Percentiles rank a stretch among this genome's conserved stretches.
Evolutionary conservation across 2,797 vertebrate species (phyloP).

Genomic region (Potorous gilbertii): DNA sequence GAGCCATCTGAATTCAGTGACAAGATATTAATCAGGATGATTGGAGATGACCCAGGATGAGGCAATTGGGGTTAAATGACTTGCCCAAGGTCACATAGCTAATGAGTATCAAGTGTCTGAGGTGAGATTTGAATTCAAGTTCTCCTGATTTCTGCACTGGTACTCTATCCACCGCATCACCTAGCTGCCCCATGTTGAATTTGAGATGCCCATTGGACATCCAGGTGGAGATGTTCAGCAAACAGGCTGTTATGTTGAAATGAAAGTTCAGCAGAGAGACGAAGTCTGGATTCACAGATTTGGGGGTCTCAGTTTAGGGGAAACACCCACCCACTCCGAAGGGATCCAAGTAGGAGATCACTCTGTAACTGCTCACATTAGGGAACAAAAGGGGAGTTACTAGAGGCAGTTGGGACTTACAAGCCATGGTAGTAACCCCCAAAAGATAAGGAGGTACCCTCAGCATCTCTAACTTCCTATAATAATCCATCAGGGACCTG

Average conservation of each 20-base stretch:
- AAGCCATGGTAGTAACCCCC: slow-evolving; percentile 52
- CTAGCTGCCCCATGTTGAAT: not conserved
- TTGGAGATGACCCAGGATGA: no score
- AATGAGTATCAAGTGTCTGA: no score
- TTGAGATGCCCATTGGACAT: not conserved
- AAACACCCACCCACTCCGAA: not conserved
- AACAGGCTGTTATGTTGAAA: not conserved
- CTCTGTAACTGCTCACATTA: not conserved
- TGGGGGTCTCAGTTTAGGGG: no score
- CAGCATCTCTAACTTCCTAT: slow-evolving; percentile 59
- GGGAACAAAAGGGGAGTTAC: not conserved
- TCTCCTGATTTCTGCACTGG: no score
- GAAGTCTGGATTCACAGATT: not conserved
- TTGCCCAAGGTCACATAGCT: no score
- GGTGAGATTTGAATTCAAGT: no score
- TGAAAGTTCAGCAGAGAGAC: not conserved
- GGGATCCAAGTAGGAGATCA: no score
- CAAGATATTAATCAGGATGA: no score
- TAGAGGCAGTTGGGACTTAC: slow-evolving; percentile 20
- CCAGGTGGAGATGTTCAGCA: not conserved
- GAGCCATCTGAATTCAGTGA: no score
- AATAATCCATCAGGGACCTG: slow-evolving; percentile 56
- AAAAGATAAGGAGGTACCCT: not conserved
- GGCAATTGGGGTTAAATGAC: no score
- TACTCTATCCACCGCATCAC: no score